Evolutionary conservation across 2,888 invertebrate genomes (phyloP).

Genomic region (Leptura quadrifasciata): DNA sequence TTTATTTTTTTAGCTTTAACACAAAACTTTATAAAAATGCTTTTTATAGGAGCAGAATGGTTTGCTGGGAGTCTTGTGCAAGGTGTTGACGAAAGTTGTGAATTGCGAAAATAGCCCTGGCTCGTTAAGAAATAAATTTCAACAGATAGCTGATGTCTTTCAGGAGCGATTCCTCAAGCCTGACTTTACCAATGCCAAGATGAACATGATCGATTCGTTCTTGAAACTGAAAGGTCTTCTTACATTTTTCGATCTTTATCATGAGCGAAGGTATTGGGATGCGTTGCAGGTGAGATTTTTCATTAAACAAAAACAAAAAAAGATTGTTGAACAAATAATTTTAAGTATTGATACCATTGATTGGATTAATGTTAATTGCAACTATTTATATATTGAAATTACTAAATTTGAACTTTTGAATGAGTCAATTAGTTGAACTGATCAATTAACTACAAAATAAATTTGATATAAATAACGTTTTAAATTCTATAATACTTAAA

Average conservation of each 20-base stretch:
- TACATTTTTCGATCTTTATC: slow-evolving; percentile 93
- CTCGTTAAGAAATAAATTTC: slow-evolving; percentile 76
- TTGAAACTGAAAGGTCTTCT: slow-evolving; percentile 88
- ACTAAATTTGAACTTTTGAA: too few relatives aligned
- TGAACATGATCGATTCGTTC: slow-evolving; percentile 84
- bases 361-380: too few relatives aligned
- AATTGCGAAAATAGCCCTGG: slow-evolving; percentile 74
- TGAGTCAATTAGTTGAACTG: too few relatives aligned
- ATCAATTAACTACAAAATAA: too few relatives aligned
- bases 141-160: slow-evolving; percentile 77
- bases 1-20: neutral
- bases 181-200: slow-evolving; percentile 73
- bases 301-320: too few relatives aligned
- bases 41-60: slow-evolving; percentile 85
- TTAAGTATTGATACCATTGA: too few relatives aligned
- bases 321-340: too few relatives aligned
- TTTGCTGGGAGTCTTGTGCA: slow-evolving; percentile 87
- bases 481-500: too few relatives aligned
- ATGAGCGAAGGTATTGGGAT: slow-evolving; percentile 84
- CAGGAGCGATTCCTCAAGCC: slow-evolving; percentile 76
- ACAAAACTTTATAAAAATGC: neutral
- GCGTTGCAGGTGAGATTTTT: slow-evolving; percentile 82
- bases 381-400: too few relatives aligned
- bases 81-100: slow-evolving; percentile 88
- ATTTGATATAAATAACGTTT: too few relatives aligned